Percentiles rank a stretch among this genome's conserved stretches.
phyloP scores from a whole-genome alignment of 2,888 invertebrate species.

The Peribatodes rhomboidaria region DNA sequence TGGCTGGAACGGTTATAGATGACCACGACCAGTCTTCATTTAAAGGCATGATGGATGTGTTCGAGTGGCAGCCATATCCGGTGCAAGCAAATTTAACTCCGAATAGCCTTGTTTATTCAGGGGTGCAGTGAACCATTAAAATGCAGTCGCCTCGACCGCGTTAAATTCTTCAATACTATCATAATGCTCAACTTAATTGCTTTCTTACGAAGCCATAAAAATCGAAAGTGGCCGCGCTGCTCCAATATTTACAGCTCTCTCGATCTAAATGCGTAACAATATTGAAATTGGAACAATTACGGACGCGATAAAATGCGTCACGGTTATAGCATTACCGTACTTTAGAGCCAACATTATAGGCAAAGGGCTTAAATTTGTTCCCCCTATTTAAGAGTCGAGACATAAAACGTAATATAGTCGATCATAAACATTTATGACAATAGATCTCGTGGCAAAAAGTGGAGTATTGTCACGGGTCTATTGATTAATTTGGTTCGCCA shows the following conservation, averaged over 20 bases:
- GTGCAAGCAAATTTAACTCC: slow-evolving; percentile 83
- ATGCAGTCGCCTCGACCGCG: slow-evolving; percentile 76
- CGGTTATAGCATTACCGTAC: slow-evolving; percentile 41
- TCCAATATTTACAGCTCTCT: slow-evolving; percentile 72
- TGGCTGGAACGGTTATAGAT: slow-evolving; percentile 57
- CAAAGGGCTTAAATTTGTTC: slow-evolving; percentile 52
- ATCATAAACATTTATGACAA: slow-evolving; percentile 63
- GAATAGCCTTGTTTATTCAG: slow-evolving; percentile 83
- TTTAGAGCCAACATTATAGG: slow-evolving; percentile 31
- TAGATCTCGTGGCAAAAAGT: slow-evolving; percentile 64
- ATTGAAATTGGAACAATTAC: slow-evolving; percentile 70
- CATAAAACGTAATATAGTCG: slow-evolving; percentile 51
- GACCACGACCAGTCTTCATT: slow-evolving; percentile 74
- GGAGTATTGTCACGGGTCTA: slow-evolving; percentile 69
- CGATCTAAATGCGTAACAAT: slow-evolving; percentile 71
- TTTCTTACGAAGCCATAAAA: slow-evolving; percentile 83
- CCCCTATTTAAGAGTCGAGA: slow-evolving; percentile 54
- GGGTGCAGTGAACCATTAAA: slow-evolving; percentile 85
- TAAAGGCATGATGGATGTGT: slow-evolving; percentile 76
- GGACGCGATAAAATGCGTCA: slow-evolving; percentile 51
- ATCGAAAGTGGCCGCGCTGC: slow-evolving; percentile 71
- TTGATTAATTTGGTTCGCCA: slow-evolving; percentile 82
- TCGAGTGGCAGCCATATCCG: slow-evolving; percentile 84
- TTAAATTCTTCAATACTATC: slow-evolving; percentile 84
- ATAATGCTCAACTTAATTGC: slow-evolving; percentile 82